Evolutionary conservation across 1,140 invertebrate genomes (phyloP).

Genomic region (Drosophila varians): DNA sequence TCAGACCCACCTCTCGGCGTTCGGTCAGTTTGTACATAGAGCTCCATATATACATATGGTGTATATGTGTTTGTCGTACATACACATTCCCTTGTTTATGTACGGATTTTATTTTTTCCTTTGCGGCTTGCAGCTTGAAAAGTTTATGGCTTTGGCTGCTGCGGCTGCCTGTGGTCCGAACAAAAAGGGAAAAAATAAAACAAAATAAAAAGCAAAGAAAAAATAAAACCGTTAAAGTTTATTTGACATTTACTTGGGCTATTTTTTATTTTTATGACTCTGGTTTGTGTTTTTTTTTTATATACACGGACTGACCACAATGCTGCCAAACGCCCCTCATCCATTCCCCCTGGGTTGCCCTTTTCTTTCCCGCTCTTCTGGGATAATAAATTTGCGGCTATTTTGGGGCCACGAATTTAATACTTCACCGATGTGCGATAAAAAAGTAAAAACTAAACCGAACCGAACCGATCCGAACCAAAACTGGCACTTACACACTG

Average conservation of each 20-base stretch:
- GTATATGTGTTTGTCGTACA: slow-evolving; percentile 33
- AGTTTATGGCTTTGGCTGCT: slow-evolving; percentile 59
- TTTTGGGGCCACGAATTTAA: slow-evolving; percentile 60
- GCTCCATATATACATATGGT: slow-evolving; percentile 24
- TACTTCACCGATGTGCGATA: slow-evolving; percentile 52
- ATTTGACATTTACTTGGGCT: slow-evolving; percentile 82
- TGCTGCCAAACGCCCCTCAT: background rate
- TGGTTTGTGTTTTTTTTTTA: slow-evolving; percentile 46
- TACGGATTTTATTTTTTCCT: slow-evolving; percentile 19
- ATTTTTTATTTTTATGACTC: slow-evolving; percentile 82
- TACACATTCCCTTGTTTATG: slow-evolving; percentile 4
- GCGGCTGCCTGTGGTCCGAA: slow-evolving; percentile 38
- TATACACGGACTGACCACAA: slow-evolving; percentile 41
- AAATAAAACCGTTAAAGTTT: slow-evolving; percentile 77
- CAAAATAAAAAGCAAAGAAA: slow-evolving; percentile 33
- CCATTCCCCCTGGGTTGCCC: background rate
- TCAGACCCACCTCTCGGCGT: slow-evolving; percentile 37
- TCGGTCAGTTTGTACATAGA: slow-evolving; percentile 62
- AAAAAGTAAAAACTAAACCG: slow-evolving; percentile 16
- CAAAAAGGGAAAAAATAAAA: slow-evolving; percentile 28
- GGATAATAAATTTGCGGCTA: slow-evolving; percentile 65
- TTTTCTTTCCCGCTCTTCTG: slow-evolving; percentile 32
- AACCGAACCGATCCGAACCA: slow-evolving; percentile 3
- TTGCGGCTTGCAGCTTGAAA: slow-evolving; percentile 24
- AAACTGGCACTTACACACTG: slow-evolving; percentile 8